A percentile compares a stretch with the other conserved stretches of the same genome.
Conservation (phyloP, 2,888 invertebrate species). For the Carcina quercana region DNA sequence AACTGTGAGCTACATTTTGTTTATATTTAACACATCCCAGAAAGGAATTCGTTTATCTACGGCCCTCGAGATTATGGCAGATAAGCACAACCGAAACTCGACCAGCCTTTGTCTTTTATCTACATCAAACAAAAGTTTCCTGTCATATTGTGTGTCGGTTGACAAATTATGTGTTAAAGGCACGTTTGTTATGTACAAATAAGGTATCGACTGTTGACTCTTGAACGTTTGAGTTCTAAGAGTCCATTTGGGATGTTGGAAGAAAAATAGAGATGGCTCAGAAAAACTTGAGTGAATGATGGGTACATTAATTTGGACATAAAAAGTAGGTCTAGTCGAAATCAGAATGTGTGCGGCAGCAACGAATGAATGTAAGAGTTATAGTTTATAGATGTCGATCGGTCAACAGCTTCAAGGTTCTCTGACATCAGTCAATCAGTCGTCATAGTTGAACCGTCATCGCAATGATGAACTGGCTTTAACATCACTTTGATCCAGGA, state of each 20-base stretch:
- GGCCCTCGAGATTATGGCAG: slow-evolving; percentile 43
- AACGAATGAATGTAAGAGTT: too few relatives aligned
- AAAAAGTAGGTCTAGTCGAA: too few relatives aligned
- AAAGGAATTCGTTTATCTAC: slow-evolving; percentile 65
- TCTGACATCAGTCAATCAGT: too few relatives aligned
- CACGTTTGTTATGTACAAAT: slow-evolving; percentile 31
- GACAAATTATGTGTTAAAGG: slow-evolving; percentile 39
- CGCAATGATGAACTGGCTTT: too few relatives aligned
- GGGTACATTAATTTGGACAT: too few relatives aligned
- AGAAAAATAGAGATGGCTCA: too few relatives aligned
- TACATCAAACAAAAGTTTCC: slow-evolving; percentile 66
- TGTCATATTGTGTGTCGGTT: slow-evolving; percentile 33
- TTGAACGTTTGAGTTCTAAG: slow-evolving; percentile 14
- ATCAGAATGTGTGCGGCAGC: too few relatives aligned
- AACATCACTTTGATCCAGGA: too few relatives aligned
- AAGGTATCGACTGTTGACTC: slow-evolving; percentile 27
- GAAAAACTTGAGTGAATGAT: too few relatives aligned
- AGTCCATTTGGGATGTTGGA: background rate
- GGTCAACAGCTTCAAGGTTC: too few relatives aligned
- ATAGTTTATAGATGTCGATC: too few relatives aligned
- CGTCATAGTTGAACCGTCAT: too few relatives aligned
- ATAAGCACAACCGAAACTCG: slow-evolving; percentile 56
- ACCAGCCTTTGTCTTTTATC: slow-evolving; percentile 66
- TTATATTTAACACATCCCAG: slow-evolving; percentile 60
- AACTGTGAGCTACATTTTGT: slow-evolving; percentile 38